phyloP scores from a whole-genome alignment of 1,140 invertebrate genomes.

The Radopholus similis region DNA sequence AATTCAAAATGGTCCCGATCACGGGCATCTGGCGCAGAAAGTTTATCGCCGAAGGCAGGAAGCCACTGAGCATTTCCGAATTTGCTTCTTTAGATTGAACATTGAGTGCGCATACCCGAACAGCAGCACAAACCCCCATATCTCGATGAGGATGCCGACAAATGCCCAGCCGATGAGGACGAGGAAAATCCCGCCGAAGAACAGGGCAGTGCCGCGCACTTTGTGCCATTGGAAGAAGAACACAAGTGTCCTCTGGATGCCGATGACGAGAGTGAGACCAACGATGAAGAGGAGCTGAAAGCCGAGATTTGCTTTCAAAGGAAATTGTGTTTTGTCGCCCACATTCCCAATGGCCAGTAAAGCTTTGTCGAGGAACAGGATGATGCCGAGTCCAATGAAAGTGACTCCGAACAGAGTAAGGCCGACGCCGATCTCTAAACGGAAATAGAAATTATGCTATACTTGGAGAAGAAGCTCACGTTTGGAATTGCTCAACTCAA shows the following conservation, averaged over 20 bases:
- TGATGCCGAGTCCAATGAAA: conserved; percentile 87
- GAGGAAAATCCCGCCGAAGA: conserved; percentile 87
- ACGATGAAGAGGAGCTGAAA: conserved; percentile 85
- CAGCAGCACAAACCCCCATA: conserved; percentile 69
- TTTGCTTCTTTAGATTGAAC: conserved; percentile 47
- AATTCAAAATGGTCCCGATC: conserved; percentile 66
- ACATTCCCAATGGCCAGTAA: conserved; percentile 97
- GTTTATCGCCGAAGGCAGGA: conserved; percentile 69
- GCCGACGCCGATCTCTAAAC: conserved; percentile 91
- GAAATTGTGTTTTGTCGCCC: conserved; percentile 64
- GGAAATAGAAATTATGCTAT: conserved; percentile 26
- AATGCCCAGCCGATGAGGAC: conserved; percentile 94
- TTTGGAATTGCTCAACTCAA: conserved; percentile 55
- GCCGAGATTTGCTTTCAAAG: conserved; percentile 6
- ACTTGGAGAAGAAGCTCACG: conserved; percentile 31
- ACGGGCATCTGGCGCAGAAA: conserved; percentile 69
- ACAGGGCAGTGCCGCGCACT: conserved; percentile 81
- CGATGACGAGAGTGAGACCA: conserved; percentile 91
- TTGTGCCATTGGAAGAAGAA: conserved; percentile 99
- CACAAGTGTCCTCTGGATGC: conserved; percentile 84
- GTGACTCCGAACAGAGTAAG: conserved; percentile 89
- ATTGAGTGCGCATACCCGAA: conserved; percentile 63
- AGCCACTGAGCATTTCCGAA: conserved; percentile 67
- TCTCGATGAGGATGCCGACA: conserved; percentile 90
- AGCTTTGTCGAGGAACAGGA: conserved; percentile 94